phyloP scores from a whole-genome alignment of 2,797 vertebrate genomes.

The Tarsius wallacei region DNA sequence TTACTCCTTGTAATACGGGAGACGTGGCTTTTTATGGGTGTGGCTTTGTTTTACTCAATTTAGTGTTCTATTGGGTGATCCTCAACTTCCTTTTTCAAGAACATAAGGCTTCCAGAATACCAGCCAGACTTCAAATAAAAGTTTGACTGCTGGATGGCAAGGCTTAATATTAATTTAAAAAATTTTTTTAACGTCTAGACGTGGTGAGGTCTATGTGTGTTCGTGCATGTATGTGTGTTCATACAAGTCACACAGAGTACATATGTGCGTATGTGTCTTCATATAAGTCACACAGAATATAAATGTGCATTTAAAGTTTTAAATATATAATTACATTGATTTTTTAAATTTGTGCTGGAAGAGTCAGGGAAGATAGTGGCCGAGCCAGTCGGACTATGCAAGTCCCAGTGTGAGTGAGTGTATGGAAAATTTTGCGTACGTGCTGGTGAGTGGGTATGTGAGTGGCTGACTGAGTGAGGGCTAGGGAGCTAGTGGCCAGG shows the following conservation, averaged over 20 bases:
- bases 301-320: neutral
- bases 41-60: neutral
- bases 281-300: neutral
- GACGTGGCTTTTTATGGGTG: neutral
- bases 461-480: no score
- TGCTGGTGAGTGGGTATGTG: no score
- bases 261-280: neutral
- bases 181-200: neutral
- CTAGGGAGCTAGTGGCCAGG: no score
- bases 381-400: no score
- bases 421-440: no score
- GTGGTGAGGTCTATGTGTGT: neutral
- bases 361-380: no score
- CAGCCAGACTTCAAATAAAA: constrained; percentile 6
- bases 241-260: neutral
- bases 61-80: neutral
- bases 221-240: neutral
- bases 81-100: constrained; percentile 77
- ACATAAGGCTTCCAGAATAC: neutral
- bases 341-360: neutral
- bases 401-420: no score
- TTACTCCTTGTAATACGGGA: neutral
- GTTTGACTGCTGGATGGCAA: neutral
- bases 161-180: neutral
- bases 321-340: constrained; percentile 21